phyloP scores from a whole-genome alignment of 2,888 invertebrate species.

The Seira musarum region DNA sequence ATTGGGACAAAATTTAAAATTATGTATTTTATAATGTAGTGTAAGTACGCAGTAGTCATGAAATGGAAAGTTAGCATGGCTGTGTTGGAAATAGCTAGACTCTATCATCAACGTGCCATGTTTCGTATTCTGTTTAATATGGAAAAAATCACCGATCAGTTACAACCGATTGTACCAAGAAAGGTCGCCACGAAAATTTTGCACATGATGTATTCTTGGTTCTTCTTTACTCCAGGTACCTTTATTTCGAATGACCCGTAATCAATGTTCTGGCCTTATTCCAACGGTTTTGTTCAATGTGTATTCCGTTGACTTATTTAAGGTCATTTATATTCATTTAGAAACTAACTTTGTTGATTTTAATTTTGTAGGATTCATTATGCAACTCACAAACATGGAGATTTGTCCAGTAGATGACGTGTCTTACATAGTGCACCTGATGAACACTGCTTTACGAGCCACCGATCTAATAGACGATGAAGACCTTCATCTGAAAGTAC shows the following conservation, averaged over 20 bases:
- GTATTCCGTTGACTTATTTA: too few relatives aligned
- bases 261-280: too few relatives aligned
- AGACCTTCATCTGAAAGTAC: conserved; percentile 29
- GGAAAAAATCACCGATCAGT: conserved; percentile 22
- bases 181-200: conserved; percentile 16
- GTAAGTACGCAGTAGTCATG: conserved; percentile 51
- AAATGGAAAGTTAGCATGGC: conserved; percentile 52
- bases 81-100: conserved; percentile 54
- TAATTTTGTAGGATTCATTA: conserved; percentile 15
- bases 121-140: conserved; percentile 57
- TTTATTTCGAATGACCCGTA: too few relatives aligned
- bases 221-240: conserved; percentile 36
- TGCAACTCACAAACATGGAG: conserved; percentile 44
- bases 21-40: conserved; percentile 21
- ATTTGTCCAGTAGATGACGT: conserved; percentile 40
- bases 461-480: conserved; percentile 37
- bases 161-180: conserved; percentile 28
- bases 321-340: background rate
- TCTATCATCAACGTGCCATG: conserved; percentile 53
- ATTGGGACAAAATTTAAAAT: background rate
- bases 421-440: conserved; percentile 25
- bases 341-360: background rate
- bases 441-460: conserved; percentile 25
- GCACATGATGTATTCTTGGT: conserved; percentile 13
- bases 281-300: too few relatives aligned